These are phyloP conservation scores for Notodonta dromedarius DNA, from an alignment of 2,888 invertebrate genomes.

Conservation along the genomic window DNA sequence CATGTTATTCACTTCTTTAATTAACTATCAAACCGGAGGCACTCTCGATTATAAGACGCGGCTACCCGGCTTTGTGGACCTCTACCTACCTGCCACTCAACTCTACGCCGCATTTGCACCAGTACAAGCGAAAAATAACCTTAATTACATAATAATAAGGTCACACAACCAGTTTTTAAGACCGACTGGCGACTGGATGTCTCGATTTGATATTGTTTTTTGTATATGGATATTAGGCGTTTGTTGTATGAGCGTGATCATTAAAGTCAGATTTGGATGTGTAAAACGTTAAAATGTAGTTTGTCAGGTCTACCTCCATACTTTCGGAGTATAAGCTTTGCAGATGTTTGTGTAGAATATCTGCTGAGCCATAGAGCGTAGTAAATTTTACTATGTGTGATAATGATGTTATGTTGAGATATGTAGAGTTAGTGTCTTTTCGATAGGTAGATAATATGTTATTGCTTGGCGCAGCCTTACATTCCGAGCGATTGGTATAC, in stretches of 20 bases:
- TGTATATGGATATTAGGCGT: constrained; percentile 59
- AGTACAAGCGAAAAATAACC: constrained; percentile 48
- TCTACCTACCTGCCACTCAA: constrained; percentile 59
- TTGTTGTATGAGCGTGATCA: constrained; percentile 56
- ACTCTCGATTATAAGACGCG: constrained; percentile 77
- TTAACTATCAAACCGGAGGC: constrained; percentile 80
- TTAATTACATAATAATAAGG: constrained; percentile 48
- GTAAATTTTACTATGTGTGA: no score
- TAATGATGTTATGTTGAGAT: no score
- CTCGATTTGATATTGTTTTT: constrained; percentile 74
- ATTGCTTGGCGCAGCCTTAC: no score
- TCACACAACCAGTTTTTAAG: constrained; percentile 20
- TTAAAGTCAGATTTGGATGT: constrained; percentile 57
- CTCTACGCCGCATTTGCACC: constrained; percentile 41
- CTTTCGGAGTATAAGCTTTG: constrained; percentile 35
- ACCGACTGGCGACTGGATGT: constrained; percentile 71
- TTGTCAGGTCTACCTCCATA: constrained; percentile 46
- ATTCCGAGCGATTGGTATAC: no score
- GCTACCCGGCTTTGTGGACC: constrained; percentile 76
- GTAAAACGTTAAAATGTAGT: constrained; percentile 51
- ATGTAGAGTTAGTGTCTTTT: no score
- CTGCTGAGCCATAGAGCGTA: constrained; percentile 10
- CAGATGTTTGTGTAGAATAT: constrained; percentile 33
- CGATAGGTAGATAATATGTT: no score
- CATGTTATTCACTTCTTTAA: constrained; percentile 81